Conservation (phyloP, 2,113 vertebrate species). For the Castor canadensis region DNA sequence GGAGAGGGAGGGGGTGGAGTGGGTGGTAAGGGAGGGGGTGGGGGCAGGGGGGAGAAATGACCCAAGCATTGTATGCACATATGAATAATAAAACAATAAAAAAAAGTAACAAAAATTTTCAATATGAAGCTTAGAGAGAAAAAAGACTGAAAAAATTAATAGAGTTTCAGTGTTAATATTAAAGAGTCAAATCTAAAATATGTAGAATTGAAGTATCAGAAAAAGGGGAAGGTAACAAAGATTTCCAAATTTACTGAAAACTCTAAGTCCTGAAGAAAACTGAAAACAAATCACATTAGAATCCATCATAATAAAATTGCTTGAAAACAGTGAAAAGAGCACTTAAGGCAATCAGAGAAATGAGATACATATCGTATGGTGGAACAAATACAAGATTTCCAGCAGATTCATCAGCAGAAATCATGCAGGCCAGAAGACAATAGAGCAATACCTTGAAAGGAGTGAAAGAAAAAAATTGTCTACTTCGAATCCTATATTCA, state of each 20-base stretch:
- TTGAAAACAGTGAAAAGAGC: neutral
- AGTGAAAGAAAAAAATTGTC: neutral
- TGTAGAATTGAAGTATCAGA: neutral
- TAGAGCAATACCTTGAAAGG: neutral
- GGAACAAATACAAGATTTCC: neutral
- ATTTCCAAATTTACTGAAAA: slow-evolving; percentile 38
- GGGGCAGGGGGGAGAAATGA: too few relatives aligned
- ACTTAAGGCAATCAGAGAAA: neutral
- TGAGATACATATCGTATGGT: neutral
- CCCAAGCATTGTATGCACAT: too few relatives aligned
- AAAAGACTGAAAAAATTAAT: neutral
- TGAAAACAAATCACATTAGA: neutral
- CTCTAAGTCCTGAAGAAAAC: neutral
- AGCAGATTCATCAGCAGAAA: neutral
- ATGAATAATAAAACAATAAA: too few relatives aligned
- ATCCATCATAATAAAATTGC: neutral
- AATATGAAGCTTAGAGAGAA: neutral
- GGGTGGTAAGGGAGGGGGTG: too few relatives aligned
- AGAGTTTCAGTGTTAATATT: neutral
- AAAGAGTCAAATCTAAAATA: neutral
- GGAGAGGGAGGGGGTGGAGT: too few relatives aligned
- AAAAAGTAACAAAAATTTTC: neutral
- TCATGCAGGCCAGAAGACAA: neutral
- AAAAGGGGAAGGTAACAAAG: neutral
- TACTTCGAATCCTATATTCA: neutral